phyloP scores from a whole-genome alignment of 1,140 invertebrate genomes.

The Cyclargus thomasi region DNA sequence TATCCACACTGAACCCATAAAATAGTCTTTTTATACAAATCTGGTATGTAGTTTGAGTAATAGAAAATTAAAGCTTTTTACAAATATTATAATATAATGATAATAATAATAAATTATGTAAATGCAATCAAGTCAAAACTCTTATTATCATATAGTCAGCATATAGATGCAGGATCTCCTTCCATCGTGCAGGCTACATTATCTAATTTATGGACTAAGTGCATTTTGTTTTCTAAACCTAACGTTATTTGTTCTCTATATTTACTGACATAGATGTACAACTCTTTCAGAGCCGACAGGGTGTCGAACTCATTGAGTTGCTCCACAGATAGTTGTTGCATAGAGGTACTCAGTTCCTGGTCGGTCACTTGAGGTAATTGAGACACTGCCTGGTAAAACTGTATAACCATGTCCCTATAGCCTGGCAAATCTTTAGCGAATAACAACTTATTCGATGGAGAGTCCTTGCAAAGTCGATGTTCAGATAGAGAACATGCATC shows the following conservation, averaged over 20 bases:
- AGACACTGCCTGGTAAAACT: constrained; percentile 91
- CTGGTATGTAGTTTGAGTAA: constrained; percentile 58
- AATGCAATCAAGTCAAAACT: constrained; percentile 70
- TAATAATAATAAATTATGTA: constrained; percentile 68
- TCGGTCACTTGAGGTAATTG: constrained; percentile 91
- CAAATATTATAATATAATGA: too few species aligned
- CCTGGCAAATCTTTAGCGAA: constrained; percentile 96
- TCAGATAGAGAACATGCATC: constrained; percentile 93
- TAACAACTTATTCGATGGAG: constrained; percentile 94
- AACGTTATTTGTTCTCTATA: constrained; percentile 94
- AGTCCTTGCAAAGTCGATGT: constrained; percentile 93
- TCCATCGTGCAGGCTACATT: constrained; percentile 93
- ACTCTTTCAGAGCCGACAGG: constrained; percentile 92
- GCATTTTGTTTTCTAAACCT: constrained; percentile 90
- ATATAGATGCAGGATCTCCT: constrained; percentile 79
- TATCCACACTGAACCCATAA: constrained; percentile 45
- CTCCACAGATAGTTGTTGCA: constrained; percentile 92
- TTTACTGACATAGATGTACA: constrained; percentile 95
- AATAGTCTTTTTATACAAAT: constrained; percentile 65
- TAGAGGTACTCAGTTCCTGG: constrained; percentile 92
- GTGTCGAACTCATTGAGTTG: constrained; percentile 93
- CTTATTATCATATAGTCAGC: constrained; percentile 71
- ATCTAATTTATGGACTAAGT: constrained; percentile 91
- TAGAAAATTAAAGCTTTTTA: constrained; percentile 75
- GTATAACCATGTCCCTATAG: constrained; percentile 90